phyloP scores from a whole-genome alignment of 2,888 invertebrate genomes.

The Cantharis rufa region DNA sequence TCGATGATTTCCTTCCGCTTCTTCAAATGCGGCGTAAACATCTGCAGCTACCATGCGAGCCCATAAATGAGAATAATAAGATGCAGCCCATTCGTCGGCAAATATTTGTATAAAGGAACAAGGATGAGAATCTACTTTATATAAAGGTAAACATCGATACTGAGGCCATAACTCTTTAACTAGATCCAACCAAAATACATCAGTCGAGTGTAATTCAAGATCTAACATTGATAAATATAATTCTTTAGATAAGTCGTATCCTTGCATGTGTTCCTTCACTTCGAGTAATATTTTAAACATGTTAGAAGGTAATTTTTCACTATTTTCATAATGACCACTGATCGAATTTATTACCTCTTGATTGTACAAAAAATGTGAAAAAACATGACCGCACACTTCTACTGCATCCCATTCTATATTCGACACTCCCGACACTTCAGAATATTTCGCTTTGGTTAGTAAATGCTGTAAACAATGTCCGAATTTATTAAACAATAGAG shows the following conservation, averaged over 20 bases:
- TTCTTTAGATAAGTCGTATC: conserved; percentile 77
- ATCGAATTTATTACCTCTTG: conserved; percentile 61
- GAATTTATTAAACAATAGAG: conserved; percentile 79
- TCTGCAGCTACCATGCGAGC: conserved; percentile 90
- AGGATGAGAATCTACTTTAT: conserved; percentile 81
- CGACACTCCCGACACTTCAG: conserved; percentile 82
- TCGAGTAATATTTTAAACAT: conserved; percentile 66
- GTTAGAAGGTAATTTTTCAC: conserved; percentile 70
- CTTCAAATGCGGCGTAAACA: conserved; percentile 82
- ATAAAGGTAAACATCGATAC: conserved; percentile 75
- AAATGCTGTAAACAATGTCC: conserved; percentile 87
- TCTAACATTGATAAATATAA: conserved; percentile 83
- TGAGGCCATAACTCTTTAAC: conserved; percentile 79
- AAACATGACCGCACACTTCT: conserved; percentile 79
- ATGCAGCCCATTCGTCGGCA: conserved; percentile 81
- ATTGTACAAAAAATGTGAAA: conserved; percentile 80
- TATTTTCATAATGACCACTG: conserved; percentile 75
- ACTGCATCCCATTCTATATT: conserved; percentile 95
- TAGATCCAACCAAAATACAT: conserved; percentile 82
- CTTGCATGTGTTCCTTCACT: conserved; percentile 75
- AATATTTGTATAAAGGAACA: conserved; percentile 85
- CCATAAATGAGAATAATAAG: conserved; percentile 86
- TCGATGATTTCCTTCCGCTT: conserved; percentile 61
- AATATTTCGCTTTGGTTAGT: conserved; percentile 78
- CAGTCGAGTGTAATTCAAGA: conserved; percentile 76